Percentiles rank a stretch among this genome's conserved stretches.
phyloP scores from a whole-genome alignment of 2,797 vertebrate species.

The Peromyscus attwateri region DNA sequence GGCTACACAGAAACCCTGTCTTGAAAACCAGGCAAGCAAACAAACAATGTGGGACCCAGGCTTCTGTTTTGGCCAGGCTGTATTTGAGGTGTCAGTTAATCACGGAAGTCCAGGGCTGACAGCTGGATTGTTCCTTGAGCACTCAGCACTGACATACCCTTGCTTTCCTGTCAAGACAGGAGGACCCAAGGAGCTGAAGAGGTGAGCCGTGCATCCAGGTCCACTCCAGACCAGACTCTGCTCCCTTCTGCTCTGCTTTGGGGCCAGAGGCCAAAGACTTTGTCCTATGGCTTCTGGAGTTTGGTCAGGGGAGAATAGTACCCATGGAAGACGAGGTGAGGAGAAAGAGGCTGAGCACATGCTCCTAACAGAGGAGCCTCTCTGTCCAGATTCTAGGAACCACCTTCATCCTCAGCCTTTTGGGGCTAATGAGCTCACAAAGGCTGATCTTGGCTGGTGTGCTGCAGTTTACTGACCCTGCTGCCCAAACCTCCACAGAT shows the following conservation, averaged over 20 bases:
- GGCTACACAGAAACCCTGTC: not conserved
- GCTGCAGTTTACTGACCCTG: not conserved
- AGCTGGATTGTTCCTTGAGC: not conserved
- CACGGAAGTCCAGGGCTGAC: not conserved
- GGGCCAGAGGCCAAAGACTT: not conserved
- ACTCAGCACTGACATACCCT: accelerated
- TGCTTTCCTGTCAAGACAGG: not conserved
- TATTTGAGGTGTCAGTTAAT: not conserved
- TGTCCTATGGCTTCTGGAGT: not conserved
- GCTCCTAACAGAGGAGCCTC: not conserved
- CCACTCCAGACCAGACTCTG: not conserved
- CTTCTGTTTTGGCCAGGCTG: not conserved
- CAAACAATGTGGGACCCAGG: not conserved
- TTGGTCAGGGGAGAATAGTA: not conserved
- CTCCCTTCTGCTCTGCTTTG: not conserved
- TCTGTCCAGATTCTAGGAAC: not conserved
- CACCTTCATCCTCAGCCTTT: not conserved
- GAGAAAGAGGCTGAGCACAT: not conserved
- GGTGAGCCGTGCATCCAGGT: not conserved
- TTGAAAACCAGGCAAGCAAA: not conserved
- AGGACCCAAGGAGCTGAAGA: conserved; percentile 14
- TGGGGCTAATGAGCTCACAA: not conserved
- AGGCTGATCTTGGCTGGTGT: too few relatives aligned
- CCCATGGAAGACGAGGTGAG: not conserved
- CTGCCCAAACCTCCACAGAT: not conserved